Base-by-base conservation (phyloP, 2,113 vertebrate genomes). In the Ptilorrhoa leucosticta region DNA sequence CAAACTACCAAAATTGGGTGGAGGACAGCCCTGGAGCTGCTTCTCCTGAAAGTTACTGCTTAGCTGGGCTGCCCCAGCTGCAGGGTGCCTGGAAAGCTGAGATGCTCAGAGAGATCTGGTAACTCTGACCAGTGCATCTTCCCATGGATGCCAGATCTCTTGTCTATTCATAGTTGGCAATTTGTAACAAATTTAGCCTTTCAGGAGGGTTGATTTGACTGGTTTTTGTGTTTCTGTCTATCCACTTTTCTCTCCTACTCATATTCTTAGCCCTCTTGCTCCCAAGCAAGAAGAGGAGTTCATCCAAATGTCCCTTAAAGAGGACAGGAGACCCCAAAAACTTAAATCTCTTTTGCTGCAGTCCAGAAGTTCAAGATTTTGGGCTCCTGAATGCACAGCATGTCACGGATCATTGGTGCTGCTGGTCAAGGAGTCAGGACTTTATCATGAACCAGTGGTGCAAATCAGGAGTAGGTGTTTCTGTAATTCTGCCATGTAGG, bases 391-490 rank as follows among this genome's bases (percentile, higher is more conserved):
- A 35, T 28, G 35, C 48, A 44, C 14, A 82, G 22, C 28, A 26
- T 28, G 23, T 24, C 45, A 35, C 0, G 0, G 57, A 47, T 10
- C 1, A 1, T 17, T 57, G 33, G 15, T 66, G 54, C 69, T 94
- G 58, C 50, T 70, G 45, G 13, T 24, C 51, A 37, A 50, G 47
- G 64, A 77, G 5, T 18, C 0, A 0, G 16, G 35, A 45, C 40
- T 60, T 47, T 56, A 48, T 37, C 39, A 2, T 16, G 19, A 78
- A 35, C 9, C 66, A 51, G 66, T 15, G 26, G 6, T 11, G 1
- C 16, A 60, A 27, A 53, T 40, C 44, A 72, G 57, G 26, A 68
- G 44, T 31, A 21, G 24, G 8, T 83, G 30, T n/a, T 72, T 21
- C 44, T 94, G 40, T 72, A 18, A 47, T 40, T 53, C 22, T 60